Percentiles rank a stretch among this genome's conserved stretches.
Conservation (phyloP, 2,113 vertebrate genomes). For the Dipodomys stephensi region DNA sequence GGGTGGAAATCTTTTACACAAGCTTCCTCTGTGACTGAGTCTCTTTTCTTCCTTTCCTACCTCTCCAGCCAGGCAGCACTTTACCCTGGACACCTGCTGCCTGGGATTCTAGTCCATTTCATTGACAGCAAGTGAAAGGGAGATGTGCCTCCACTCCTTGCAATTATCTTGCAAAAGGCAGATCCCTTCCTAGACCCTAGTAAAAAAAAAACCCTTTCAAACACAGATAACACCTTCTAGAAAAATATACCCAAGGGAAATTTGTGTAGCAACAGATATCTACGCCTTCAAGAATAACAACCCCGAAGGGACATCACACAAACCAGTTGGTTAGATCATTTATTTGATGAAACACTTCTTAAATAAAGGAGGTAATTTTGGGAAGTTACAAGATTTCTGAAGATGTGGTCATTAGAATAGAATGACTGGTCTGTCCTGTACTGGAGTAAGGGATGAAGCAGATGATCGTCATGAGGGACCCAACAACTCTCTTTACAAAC, state of each 20-base stretch:
- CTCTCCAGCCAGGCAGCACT: background rate
- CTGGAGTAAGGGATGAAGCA: background rate
- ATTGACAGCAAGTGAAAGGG: conserved; percentile 34
- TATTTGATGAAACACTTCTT: background rate
- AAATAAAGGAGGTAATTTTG: conserved; percentile 24
- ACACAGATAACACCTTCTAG: conserved; percentile 34
- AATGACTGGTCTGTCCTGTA: background rate
- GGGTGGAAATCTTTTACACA: too few relatives aligned
- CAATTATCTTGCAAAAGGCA: conserved; percentile 54
- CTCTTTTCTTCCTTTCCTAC: background rate
- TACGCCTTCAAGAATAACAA: conserved; percentile 4
- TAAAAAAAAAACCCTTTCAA: conserved; percentile 1
- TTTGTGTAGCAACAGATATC: background rate
- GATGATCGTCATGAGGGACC: too few relatives aligned
- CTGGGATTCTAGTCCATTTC: conserved; percentile 15
- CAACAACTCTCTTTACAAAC: too few relatives aligned
- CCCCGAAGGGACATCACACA: background rate
- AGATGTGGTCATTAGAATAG: background rate
- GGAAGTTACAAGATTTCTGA: background rate
- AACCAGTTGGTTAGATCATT: background rate
- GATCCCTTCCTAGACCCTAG: background rate
- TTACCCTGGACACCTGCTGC: background rate
- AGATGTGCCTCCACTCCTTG: conserved; percentile 15
- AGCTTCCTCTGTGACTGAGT: background rate
- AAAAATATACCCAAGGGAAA: conserved; percentile 18